Evolutionary conservation across 2,797 vertebrate genomes (phyloP), one percentile per base, ranked within the genome.

Genomic region (Momotus momota): DNA sequence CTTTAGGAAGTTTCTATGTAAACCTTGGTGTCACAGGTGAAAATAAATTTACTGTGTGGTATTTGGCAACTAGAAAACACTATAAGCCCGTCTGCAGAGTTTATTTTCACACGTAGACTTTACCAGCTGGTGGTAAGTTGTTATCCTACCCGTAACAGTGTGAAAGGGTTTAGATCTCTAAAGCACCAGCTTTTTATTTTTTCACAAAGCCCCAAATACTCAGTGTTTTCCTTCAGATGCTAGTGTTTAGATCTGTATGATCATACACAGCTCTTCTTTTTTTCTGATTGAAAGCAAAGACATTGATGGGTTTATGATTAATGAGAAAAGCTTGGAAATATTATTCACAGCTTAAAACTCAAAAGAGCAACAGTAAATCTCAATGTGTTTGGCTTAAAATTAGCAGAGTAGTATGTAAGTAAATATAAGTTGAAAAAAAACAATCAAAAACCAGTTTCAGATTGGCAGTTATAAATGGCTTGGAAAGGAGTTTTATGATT

Each of bases 251-350:
- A 31, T 70, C 65, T 64, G 21, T 78, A n/a, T 70, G 55, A 82
- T 73, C 71, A 90, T 0, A 1, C 33, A 57, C 14, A 38, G 12
- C 48, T 80, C 52, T 46, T 75, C 27, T 60, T 40, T 79, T 58
- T 21, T 48, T 74, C 88, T 86, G 67, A 73, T 78, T 90, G 81
- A 74, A 81, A 4, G 1, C 19, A 82, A 82, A 88, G n/a, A 64
- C 45, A 49, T 81, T 81, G 90, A 83, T 67, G n/a, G 7, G 8
- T 60, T 88, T 86, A 60, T 52, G 72, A 94, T 82, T 95, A 95
- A 91, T 55, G 75, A 73, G 45, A 48, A 86, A 81, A 81, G 13
- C 48, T 67, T 93, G 72, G 72, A 80, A 86, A 93, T 88, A 64
- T 91, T 87, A 73, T 93, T 80, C 48, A 74, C 72, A 88, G 55